phyloP scores from a whole-genome alignment of 2,797 vertebrate species.

The Cercopithecus neglectus region DNA sequence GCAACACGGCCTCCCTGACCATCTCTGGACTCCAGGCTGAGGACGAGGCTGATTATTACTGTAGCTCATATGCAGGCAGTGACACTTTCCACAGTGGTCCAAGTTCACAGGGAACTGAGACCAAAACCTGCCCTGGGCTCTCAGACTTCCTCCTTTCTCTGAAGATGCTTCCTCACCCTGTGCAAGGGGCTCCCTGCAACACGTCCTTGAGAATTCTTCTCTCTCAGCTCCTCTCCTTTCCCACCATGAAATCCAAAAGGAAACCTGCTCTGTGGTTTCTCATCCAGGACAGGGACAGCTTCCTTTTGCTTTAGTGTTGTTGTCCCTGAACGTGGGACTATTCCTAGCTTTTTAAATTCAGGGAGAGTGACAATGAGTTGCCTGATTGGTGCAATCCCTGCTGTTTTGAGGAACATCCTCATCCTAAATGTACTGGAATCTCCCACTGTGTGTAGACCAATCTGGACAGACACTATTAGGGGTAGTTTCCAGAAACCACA shows the following conservation, averaged over 20 bases:
- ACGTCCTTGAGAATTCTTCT: neutral
- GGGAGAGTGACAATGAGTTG: neutral
- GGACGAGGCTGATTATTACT: neutral
- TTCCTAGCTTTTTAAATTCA: neutral
- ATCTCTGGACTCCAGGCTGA: neutral
- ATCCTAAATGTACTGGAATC: neutral
- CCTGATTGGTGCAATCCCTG: neutral
- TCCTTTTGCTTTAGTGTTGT: neutral
- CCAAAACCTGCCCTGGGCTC: neutral
- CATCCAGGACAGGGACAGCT: neutral
- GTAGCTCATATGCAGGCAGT: neutral
- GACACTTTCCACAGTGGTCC: accelerated
- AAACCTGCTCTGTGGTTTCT: neutral
- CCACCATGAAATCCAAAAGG: neutral
- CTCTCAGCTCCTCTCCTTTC: neutral
- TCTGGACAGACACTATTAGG: neutral
- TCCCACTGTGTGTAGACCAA: neutral
- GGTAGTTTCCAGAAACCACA: neutral
- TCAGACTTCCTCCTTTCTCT: neutral
- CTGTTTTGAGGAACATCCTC: neutral
- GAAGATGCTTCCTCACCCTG: no score
- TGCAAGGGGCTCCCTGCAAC: no score
- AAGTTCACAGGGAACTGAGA: neutral
- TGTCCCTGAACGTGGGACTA: neutral
- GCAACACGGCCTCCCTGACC: neutral